Percentiles rank a stretch among this genome's conserved stretches.
These are phyloP conservation scores for Micromys minutus DNA, from an alignment of 2,113 vertebrate genomes.

Conservation along the genomic window DNA sequence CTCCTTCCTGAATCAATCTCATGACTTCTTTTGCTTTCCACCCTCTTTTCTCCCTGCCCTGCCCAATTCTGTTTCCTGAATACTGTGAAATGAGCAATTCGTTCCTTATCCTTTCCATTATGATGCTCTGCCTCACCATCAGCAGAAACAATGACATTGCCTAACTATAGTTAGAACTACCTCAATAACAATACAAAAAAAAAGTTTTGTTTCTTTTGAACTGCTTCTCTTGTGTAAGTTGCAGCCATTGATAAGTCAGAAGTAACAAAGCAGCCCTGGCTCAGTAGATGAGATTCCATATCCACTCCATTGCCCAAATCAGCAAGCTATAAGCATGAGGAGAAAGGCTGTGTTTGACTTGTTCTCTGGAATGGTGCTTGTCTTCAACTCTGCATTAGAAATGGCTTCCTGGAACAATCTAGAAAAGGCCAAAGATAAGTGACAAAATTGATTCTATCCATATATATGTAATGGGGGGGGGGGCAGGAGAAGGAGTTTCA, in stretches of 20 bases:
- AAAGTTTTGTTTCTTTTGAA: background rate
- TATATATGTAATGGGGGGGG: too few relatives aligned
- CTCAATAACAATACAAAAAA: background rate
- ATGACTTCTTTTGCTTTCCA: background rate
- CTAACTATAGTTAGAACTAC: background rate
- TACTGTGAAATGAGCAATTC: background rate
- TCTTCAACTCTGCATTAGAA: background rate
- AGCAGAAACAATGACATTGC: background rate
- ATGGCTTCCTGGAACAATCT: background rate
- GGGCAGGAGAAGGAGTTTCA: background rate
- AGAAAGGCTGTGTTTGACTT: background rate
- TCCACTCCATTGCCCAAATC: background rate
- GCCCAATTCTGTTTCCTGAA: background rate
- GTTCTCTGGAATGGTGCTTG: background rate
- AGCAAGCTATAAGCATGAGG: background rate
- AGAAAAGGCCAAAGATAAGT: background rate
- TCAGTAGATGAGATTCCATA: too few relatives aligned
- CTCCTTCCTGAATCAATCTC: background rate
- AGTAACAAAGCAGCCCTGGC: background rate
- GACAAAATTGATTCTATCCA: background rate
- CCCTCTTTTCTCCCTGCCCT: too few relatives aligned
- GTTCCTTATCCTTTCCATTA: background rate
- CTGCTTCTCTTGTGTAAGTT: background rate
- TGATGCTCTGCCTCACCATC: background rate
- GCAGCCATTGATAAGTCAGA: accelerated